Conservation (phyloP, 2,797 vertebrate species). For the Sebastes oblongus region DNA sequence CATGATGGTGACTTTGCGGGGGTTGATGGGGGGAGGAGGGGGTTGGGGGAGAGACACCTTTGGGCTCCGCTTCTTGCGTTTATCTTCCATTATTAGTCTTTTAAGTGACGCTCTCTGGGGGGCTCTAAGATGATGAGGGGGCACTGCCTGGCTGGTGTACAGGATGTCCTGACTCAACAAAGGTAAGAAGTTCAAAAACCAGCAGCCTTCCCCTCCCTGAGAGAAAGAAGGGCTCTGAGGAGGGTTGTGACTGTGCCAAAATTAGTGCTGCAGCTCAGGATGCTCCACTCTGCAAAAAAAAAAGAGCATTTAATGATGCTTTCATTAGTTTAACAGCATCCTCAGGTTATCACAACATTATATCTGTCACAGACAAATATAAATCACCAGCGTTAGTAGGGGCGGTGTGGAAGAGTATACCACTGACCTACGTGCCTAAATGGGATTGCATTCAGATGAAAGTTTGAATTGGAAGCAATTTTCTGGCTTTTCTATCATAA, state of each 20-base stretch:
- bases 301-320: not conserved
- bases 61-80: constrained; percentile 92
- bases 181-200: constrained; percentile 39
- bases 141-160: not conserved
- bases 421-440: not conserved
- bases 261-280: constrained; percentile 31
- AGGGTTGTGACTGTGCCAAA: constrained; percentile 27
- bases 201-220: constrained; percentile 12
- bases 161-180: constrained; percentile 31
- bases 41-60: constrained; percentile 89
- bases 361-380: not conserved
- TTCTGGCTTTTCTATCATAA: not conserved
- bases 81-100: constrained; percentile 88
- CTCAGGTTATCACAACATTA: not conserved
- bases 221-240: not conserved
- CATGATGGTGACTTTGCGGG: constrained; percentile 87
- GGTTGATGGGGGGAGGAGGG: constrained; percentile 81
- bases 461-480: not conserved
- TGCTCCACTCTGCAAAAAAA: constrained; percentile 13
- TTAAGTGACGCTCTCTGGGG: not conserved
- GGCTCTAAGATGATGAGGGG: not conserved
- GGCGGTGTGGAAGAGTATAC: not conserved
- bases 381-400: not conserved
- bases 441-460: not conserved
- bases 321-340: constrained; percentile 14